A percentile compares a stretch with the other conserved stretches of the same genome.
These are phyloP conservation scores for Orycteropus afer DNA, from an alignment of 2,113 vertebrate species.

Conservation along the genomic window DNA sequence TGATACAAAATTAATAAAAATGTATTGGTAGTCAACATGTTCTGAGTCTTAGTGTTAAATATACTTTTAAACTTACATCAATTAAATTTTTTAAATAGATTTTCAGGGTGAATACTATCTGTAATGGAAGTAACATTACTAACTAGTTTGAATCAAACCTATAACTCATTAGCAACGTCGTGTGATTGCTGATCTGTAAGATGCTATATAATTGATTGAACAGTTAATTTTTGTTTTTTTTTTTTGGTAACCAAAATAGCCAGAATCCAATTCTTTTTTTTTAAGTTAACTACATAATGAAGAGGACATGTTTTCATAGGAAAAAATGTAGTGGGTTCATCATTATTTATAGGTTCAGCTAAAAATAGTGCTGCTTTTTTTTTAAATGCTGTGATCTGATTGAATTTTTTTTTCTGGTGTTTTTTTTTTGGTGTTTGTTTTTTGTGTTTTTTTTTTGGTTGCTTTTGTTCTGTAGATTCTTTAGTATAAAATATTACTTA, in stretches of 20 bases:
- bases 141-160: constrained; percentile 39
- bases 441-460: too few species aligned
- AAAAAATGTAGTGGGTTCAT: constrained; percentile 87
- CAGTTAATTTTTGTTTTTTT: too few species aligned
- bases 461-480: constrained; percentile 62
- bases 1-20: background rate
- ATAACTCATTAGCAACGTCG: constrained; percentile 79
- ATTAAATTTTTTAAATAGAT: background rate
- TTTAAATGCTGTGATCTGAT: constrained; percentile 61
- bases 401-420: too few species aligned
- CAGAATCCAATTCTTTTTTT: constrained; percentile 93
- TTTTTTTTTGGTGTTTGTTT: too few species aligned
- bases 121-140: background rate
- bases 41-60: background rate
- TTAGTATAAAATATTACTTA: constrained; percentile 60
- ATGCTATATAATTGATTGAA: constrained; percentile 89
- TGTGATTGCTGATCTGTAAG: constrained; percentile 75
- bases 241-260: constrained; percentile 90
- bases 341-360: constrained; percentile 88
- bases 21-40: background rate
- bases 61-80: background rate
- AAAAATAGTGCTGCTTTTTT: constrained; percentile 86
- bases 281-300: constrained; percentile 89
- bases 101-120: background rate
- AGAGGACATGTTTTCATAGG: constrained; percentile 90